phyloP scores from a whole-genome alignment of 1,140 invertebrate species.

The Nylanderia fulva region DNA sequence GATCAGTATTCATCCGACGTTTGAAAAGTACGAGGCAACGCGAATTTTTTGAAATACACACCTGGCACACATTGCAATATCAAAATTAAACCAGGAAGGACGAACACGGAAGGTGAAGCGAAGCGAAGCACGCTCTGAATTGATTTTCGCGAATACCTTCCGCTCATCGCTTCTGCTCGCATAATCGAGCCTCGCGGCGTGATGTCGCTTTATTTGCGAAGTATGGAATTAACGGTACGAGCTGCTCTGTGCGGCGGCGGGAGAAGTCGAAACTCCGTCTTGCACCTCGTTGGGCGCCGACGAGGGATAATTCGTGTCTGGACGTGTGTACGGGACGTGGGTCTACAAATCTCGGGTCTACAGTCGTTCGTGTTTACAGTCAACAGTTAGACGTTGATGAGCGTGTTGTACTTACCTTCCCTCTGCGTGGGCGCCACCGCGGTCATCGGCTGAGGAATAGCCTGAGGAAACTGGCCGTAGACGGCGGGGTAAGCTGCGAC shows the following conservation, averaged over 20 bases:
- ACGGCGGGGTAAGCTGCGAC: slow-evolving; percentile 97
- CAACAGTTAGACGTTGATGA: slow-evolving; percentile 77
- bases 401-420: slow-evolving; percentile 93
- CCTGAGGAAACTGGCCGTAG: slow-evolving; percentile 98
- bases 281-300: slow-evolving; percentile 52
- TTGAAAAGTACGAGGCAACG: slow-evolving; percentile 6
- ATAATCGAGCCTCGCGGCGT: not conserved
- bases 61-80: not conserved
- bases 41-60: slow-evolving; percentile 23
- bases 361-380: slow-evolving; percentile 74
- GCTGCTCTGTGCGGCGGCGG: not conserved
- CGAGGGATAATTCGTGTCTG: slow-evolving; percentile 73
- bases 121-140: not conserved
- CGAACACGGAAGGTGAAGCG: not conserved
- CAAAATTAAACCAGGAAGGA: slow-evolving; percentile 26
- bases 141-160: not conserved
- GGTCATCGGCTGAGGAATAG: slow-evolving; percentile 95
- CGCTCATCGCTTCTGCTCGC: not conserved
- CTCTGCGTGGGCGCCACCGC: slow-evolving; percentile 96
- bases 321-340: slow-evolving; percentile 62
- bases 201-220: slow-evolving; percentile 20
- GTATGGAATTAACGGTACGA: not conserved
- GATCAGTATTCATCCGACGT: slow-evolving; percentile 7
- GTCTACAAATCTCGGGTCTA: slow-evolving; percentile 67
- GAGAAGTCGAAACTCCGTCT: slow-evolving; percentile 27